Conservation (phyloP, 2,113 vertebrate species). For the Redunca redunca region DNA sequence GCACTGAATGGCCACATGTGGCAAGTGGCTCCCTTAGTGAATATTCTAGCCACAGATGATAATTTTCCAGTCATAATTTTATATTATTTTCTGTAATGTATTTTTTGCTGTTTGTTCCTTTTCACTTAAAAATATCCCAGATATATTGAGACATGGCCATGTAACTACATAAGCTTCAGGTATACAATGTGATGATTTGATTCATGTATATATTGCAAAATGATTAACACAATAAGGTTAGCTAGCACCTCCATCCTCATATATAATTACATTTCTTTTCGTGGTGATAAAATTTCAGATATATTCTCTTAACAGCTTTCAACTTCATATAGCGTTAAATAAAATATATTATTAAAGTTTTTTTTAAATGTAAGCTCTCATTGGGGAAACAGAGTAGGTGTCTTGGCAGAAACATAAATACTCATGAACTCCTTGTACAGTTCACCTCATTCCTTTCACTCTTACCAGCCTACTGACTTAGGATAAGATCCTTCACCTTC, state of each 20-base stretch:
- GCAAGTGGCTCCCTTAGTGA: not conserved
- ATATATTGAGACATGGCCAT: not conserved
- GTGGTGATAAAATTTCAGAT: not conserved
- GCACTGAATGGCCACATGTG: not conserved
- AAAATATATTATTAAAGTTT: not conserved
- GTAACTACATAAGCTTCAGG: not conserved
- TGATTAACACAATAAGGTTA: not conserved
- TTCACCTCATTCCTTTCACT: not conserved
- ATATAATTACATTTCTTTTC: not conserved
- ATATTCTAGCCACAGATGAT: not conserved
- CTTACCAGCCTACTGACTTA: not conserved
- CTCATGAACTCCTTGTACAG: not conserved
- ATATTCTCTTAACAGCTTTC: not conserved
- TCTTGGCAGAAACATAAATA: not conserved
- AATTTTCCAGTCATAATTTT: not conserved
- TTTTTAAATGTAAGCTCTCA: not conserved
- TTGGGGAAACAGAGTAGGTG: too few species aligned
- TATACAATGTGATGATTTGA: not conserved
- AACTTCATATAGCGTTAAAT: not conserved
- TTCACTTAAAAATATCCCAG: not conserved
- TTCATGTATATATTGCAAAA: not conserved
- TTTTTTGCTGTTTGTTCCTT: not conserved
- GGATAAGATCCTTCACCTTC: not conserved
- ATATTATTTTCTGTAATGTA: not conserved
- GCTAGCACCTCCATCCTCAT: not conserved